phyloP scores from a whole-genome alignment of 2,888 invertebrate genomes.

The Cephalotes varians region DNA sequence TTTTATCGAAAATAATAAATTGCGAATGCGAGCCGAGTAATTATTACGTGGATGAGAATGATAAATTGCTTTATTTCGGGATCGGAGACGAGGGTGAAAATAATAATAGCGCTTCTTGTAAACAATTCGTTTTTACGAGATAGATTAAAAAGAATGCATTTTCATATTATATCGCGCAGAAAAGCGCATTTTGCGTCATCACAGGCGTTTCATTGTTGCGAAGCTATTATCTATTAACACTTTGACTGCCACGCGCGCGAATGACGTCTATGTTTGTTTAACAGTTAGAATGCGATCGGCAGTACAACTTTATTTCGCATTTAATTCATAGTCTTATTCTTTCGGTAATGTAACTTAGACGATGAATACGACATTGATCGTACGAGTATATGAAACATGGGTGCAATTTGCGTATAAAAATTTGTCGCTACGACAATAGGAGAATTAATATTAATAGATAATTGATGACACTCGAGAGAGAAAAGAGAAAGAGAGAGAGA shows the following conservation, averaged over 20 bases:
- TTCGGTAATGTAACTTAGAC: background rate
- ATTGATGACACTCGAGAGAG: background rate
- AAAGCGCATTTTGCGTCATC: background rate
- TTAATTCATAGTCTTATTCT: background rate
- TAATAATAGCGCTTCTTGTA: conserved; percentile 3
- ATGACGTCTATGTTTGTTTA: conserved; percentile 5
- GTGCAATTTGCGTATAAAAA: background rate
- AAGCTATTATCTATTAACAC: conserved; percentile 4
- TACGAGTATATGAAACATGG: background rate
- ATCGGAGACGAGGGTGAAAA: background rate
- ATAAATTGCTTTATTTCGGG: conserved; percentile 29
- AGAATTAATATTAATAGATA: conserved; percentile 32
- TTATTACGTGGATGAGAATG: conserved; percentile 23
- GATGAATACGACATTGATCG: background rate
- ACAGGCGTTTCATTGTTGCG: background rate
- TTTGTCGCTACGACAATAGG: background rate
- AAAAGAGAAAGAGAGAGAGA: background rate
- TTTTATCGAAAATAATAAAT: conserved; percentile 42
- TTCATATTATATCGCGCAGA: background rate
- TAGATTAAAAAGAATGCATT: background rate
- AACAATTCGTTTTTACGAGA: background rate
- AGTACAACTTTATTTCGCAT: background rate
- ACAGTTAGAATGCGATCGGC: background rate
- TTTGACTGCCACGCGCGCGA: background rate
- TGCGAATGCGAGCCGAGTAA: conserved; percentile 32